Conservation (phyloP, 1,140 invertebrate genomes). For the Campoletis sonorensis region DNA sequence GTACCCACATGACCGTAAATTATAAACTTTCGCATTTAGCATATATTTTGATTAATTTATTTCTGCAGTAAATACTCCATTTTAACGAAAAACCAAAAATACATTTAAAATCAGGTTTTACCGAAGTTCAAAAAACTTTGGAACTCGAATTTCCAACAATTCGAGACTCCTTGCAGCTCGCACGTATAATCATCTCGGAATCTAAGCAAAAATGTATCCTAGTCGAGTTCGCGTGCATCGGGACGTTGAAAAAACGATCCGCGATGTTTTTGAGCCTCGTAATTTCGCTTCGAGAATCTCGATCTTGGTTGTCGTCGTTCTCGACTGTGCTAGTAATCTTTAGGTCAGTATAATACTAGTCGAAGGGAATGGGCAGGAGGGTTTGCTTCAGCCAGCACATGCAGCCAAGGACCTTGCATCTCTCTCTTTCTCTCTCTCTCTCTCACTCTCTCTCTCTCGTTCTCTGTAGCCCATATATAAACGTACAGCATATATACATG, state of each 20-base stretch:
- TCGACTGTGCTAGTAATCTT: slow-evolving; percentile 64
- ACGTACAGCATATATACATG: not conserved
- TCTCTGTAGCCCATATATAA: no score
- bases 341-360: slow-evolving; percentile 67
- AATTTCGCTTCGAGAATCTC: not conserved
- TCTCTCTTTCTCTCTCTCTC: not conserved
- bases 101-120: no score
- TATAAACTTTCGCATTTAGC: not conserved
- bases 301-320: slow-evolving; percentile 49
- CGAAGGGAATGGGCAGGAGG: slow-evolving; percentile 49
- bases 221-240: not conserved
- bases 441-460: not conserved
- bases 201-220: no score
- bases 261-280: not conserved
- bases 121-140: no score
- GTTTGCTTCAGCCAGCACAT: slow-evolving; percentile 17
- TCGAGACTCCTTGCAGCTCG: no score
- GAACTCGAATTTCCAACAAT: no score
- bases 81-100: no score
- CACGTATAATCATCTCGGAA: no score
- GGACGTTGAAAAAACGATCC: not conserved
- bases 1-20: no score
- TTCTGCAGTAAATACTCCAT: no score
- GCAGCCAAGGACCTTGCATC: slow-evolving; percentile 39
- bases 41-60: no score